Conservation (phyloP, 2,888 invertebrate species). For the Coelopa pilipes region DNA sequence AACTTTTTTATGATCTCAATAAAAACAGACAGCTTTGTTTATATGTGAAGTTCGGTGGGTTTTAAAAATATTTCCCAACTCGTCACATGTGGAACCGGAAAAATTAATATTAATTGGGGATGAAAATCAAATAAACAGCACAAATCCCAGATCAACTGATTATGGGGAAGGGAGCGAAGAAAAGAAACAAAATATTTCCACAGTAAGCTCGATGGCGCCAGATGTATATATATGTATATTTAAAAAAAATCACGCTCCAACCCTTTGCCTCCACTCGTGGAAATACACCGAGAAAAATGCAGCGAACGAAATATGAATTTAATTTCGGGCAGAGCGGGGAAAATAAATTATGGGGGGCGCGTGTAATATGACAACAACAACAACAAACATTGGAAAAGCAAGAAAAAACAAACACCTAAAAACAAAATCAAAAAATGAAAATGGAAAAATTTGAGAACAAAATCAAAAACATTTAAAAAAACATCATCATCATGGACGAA, state of each 20-base stretch:
- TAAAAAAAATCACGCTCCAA: too few species aligned
- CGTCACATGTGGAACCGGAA: too few species aligned
- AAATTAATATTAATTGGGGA: too few species aligned
- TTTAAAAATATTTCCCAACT: too few species aligned
- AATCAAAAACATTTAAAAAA: slow-evolving; percentile 24
- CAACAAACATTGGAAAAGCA: slow-evolving; percentile 14
- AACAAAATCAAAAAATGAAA: slow-evolving; percentile 11
- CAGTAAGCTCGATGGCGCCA: slow-evolving; percentile 15
- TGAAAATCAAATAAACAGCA: too few species aligned
- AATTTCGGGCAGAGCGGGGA: slow-evolving; percentile 11
- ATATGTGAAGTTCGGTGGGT: too few species aligned
- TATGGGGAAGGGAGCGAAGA: too few species aligned
- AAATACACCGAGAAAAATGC: neutral
- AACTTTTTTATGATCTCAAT: too few species aligned
- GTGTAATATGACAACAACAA: slow-evolving; percentile 25
- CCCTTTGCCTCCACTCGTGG: too few species aligned
- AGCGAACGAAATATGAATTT: neutral
- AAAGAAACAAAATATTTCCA: neutral
- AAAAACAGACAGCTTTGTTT: too few species aligned
- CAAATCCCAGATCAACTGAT: too few species aligned
- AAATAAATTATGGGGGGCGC: slow-evolving; percentile 27
- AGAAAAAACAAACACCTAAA: slow-evolving; percentile 26
- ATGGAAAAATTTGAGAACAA: neutral
- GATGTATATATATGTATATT: neutral
- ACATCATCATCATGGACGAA: neutral